A percentile compares a stretch with the other conserved stretches of the same genome.
Conservation (phyloP, 2,888 invertebrate genomes). For the Tubulanus polymorphus region DNA sequence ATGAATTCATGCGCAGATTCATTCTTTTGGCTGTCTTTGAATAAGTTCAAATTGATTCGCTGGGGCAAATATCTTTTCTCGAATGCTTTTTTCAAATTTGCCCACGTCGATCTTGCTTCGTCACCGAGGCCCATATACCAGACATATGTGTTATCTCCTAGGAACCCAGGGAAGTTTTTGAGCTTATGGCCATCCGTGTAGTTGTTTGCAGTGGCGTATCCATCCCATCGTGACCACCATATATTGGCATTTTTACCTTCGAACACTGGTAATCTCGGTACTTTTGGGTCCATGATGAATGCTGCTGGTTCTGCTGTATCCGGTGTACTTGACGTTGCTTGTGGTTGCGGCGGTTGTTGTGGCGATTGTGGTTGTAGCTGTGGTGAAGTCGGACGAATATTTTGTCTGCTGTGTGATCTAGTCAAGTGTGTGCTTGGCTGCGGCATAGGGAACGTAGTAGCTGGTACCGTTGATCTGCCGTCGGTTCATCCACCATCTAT, state of each 20-base stretch:
- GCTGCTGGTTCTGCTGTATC: background rate
- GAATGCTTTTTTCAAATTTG: background rate
- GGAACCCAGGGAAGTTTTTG: background rate
- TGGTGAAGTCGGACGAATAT: no score
- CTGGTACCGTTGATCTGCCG: no score
- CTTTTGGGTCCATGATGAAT: background rate
- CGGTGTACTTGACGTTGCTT: background rate
- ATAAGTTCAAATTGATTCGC: background rate
- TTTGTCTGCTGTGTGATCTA: no score
- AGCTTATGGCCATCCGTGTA: no score
- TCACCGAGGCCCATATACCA: background rate
- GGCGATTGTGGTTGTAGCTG: no score
- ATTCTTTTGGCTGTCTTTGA: background rate
- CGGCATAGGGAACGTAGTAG: no score
- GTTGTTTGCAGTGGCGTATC: background rate
- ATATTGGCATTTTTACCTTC: background rate
- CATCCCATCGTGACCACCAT: background rate
- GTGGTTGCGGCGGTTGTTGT: no score
- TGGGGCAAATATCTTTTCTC: background rate
- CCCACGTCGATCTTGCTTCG: background rate
- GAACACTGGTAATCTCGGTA: no score
- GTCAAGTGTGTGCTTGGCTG: no score
- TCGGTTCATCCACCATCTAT: no score
- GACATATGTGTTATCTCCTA: background rate
- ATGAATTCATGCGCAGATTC: background rate